Conservation (phyloP, 2,113 vertebrate genomes). For the Myotis yumanensis region DNA sequence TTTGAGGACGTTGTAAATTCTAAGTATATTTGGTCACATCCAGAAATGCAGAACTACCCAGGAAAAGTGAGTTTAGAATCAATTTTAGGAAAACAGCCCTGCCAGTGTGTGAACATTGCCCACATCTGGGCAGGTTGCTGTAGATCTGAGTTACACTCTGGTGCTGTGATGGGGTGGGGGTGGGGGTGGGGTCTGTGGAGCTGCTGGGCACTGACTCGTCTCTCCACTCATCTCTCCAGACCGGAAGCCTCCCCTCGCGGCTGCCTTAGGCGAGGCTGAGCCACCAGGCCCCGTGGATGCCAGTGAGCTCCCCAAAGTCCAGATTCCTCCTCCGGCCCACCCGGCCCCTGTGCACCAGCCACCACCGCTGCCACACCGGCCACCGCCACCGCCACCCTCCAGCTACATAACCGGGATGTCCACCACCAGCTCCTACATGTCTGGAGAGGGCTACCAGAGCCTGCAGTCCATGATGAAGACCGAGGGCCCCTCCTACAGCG, state of each 20-base stretch:
- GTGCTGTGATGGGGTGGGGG: fast-evolving
- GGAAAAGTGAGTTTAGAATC: not conserved
- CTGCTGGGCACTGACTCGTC: not conserved
- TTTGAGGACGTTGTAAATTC: not conserved
- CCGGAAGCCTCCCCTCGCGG: constrained; percentile 89
- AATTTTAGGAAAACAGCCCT: not conserved
- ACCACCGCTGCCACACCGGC: constrained; percentile 93
- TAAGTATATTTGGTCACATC: not conserved
- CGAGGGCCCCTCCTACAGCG: constrained; percentile 91
- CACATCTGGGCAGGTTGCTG: not conserved
- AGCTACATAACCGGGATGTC: constrained; percentile 97
- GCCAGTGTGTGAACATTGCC: fast-evolving
- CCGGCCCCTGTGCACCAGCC: constrained; percentile 92
- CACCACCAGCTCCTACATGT: constrained; percentile 98
- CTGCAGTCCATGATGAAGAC: constrained; percentile 99
- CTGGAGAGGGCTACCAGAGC: constrained; percentile 95
- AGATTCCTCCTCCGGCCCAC: constrained; percentile 92
- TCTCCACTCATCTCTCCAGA: constrained; percentile 82
- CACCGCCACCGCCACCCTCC: constrained; percentile 91
- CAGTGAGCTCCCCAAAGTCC: constrained; percentile 87
- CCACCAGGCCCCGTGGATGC: constrained; percentile 83
- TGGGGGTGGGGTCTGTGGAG: fast-evolving
- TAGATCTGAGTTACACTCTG: fast-evolving
- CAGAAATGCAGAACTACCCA: not conserved
- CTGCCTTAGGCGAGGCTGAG: constrained; percentile 88